Evolutionary conservation across 2,888 invertebrate genomes (phyloP), one percentile per base, ranked within the genome.

Genomic region (Poecilus cupreus): DNA sequence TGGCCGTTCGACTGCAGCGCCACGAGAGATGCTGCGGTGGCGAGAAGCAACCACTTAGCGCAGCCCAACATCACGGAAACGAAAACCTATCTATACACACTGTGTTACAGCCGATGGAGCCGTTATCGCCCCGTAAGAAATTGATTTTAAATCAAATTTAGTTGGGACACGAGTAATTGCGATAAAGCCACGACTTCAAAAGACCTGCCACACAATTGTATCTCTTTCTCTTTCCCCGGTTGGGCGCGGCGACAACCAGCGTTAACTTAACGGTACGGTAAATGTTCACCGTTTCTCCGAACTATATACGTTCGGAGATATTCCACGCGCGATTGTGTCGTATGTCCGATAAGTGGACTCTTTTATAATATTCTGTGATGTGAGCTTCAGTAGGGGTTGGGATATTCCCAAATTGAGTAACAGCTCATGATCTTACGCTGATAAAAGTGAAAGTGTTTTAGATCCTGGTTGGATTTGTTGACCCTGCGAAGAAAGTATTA

Each of bases 1-100:
- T 88, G 88, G 51, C 92, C 92, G 83, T 90, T 88, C 80, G 92
- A 90, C 87, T 92, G 92, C 87, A 92, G 90, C 87, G 92, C 91
- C 85, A 93, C 87, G 74, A 89, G 85, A 5, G 89, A 88, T 6
- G 92, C 90, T 70, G 90, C 89, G 83, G 91, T 88, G 5, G 90
- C 88, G 83, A 92, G 85, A 88, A 91, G 90, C 84, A 91, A 86
- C 92, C 92, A 92, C 86, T 91, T 89, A 26, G 90, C 89, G 85
- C 89, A 88, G 74, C 83, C 84, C 77, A 88, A 84, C 88, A 89
- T 88, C 39, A 13, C 64, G 3, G 26, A 13, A 32, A 68, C 64
- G 32, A 78, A 78, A 60, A 81, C 57, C 43, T 60, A 64, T 60
- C 20, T 11, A 43, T 24, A 54, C 79, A 22, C 20, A 64, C 60